These are phyloP conservation scores for Corythornis cristatus DNA, from an alignment of 2,113 vertebrate genomes.

Conservation along the genomic window DNA sequence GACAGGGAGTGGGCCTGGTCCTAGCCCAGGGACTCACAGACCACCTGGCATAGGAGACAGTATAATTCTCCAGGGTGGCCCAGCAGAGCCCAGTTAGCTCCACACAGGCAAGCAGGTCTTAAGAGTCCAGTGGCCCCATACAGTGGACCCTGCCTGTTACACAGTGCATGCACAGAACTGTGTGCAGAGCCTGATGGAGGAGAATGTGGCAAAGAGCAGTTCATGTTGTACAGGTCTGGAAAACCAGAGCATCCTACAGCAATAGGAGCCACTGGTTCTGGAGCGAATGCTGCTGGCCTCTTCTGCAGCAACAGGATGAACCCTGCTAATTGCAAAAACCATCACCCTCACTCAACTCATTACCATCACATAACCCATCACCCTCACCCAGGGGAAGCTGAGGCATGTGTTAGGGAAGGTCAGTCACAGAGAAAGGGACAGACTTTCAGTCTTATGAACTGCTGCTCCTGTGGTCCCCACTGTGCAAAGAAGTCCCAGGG, in stretches of 20 bases:
- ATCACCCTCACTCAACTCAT: no score
- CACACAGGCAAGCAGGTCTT: background rate
- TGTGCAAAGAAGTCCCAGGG: background rate
- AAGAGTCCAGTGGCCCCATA: background rate
- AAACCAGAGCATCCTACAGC: background rate
- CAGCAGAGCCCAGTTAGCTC: background rate
- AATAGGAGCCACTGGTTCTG: background rate
- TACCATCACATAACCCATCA: background rate
- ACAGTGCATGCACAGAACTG: background rate
- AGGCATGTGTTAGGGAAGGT: background rate
- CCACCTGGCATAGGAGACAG: background rate
- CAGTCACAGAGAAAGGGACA: background rate
- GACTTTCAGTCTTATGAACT: background rate
- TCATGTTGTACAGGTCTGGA: background rate
- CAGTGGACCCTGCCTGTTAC: background rate
- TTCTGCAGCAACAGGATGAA: background rate
- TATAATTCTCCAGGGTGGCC: background rate
- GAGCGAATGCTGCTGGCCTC: background rate
- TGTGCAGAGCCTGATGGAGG: background rate
- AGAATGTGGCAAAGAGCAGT: background rate
- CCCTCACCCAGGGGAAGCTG: background rate
- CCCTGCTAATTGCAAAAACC: background rate
- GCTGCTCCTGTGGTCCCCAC: background rate
- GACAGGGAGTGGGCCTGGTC: background rate
- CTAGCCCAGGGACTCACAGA: background rate